Percentiles rank a stretch among this genome's conserved stretches.
phyloP scores from a whole-genome alignment of 1,140 invertebrate genomes.

The Saccostrea echinata region DNA sequence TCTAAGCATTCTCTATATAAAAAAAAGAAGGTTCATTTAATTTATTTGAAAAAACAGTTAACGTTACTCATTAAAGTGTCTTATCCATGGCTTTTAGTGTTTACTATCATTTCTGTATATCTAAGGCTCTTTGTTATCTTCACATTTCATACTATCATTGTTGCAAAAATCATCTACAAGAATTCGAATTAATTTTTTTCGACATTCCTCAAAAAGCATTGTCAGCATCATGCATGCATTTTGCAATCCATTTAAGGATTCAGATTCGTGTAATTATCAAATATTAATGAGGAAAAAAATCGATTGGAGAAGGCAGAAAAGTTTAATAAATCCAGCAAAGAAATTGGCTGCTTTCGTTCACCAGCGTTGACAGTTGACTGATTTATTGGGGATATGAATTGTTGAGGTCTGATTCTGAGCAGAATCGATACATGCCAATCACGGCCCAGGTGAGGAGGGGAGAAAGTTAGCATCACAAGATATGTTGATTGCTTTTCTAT shows the following conservation, averaged over 20 bases:
- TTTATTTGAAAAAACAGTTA: too few relatives aligned
- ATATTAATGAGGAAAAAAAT: background rate
- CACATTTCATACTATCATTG: too few relatives aligned
- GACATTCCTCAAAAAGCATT: too few relatives aligned
- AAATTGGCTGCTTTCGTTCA: background rate
- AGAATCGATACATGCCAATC: conserved; percentile 26
- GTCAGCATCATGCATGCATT: background rate
- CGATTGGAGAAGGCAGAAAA: background rate
- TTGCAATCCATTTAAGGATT: background rate
- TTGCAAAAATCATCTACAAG: too few relatives aligned
- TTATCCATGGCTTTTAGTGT: too few relatives aligned
- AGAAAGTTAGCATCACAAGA: background rate
- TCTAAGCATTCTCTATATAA: too few relatives aligned
- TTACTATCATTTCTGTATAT: too few relatives aligned
- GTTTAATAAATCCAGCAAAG: background rate
- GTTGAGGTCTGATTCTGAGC: background rate
- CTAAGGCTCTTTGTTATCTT: too few relatives aligned
- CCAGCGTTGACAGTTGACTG: background rate
- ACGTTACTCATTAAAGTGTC: too few relatives aligned
- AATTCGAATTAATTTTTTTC: too few relatives aligned
- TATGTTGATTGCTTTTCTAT: background rate
- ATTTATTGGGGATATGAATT: conserved; percentile 13
- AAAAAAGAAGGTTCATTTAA: too few relatives aligned
- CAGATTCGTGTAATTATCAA: background rate
- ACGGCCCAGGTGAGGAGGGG: background rate